A percentile compares a stretch with the other conserved stretches of the same genome.
These are phyloP conservation scores for Scomber scombrus DNA, from an alignment of 2,113 vertebrate species.

Conservation along the genomic window DNA sequence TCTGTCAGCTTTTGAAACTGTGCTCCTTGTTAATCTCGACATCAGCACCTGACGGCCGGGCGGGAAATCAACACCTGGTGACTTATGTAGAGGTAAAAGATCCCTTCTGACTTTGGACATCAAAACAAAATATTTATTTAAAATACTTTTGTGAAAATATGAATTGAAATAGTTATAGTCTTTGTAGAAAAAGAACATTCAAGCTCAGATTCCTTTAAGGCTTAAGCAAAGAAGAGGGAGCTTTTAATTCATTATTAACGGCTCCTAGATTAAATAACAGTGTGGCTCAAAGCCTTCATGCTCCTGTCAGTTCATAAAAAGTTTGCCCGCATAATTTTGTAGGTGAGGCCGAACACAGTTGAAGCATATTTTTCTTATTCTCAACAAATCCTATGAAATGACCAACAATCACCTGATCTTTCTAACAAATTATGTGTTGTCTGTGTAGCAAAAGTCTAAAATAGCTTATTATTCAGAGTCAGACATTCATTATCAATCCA, in stretches of 20 bases:
- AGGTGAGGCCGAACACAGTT: not conserved
- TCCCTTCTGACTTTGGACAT: not conserved
- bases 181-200: conserved; percentile 3
- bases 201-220: not conserved
- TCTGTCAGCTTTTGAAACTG: conserved; percentile 21
- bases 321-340: not conserved
- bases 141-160: not conserved
- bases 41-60: conserved; percentile 25
- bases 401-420: not conserved
- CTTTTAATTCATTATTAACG: not conserved
- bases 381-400: too few species aligned
- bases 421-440: not conserved
- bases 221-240: too few species aligned
- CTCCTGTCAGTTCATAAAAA: not conserved
- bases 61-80: not conserved
- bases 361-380: too few species aligned
- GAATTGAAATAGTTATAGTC: not conserved
- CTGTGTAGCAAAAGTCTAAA: too few species aligned
- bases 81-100: not conserved
- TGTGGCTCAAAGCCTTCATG: not conserved
- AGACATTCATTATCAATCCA: too few species aligned
- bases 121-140: not conserved
- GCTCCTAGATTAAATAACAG: not conserved
- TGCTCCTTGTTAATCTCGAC: conserved; percentile 29
- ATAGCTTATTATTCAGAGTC: too few species aligned